Conservation (phyloP, 2,797 vertebrate species). For the Neoniphon sammara region DNA sequence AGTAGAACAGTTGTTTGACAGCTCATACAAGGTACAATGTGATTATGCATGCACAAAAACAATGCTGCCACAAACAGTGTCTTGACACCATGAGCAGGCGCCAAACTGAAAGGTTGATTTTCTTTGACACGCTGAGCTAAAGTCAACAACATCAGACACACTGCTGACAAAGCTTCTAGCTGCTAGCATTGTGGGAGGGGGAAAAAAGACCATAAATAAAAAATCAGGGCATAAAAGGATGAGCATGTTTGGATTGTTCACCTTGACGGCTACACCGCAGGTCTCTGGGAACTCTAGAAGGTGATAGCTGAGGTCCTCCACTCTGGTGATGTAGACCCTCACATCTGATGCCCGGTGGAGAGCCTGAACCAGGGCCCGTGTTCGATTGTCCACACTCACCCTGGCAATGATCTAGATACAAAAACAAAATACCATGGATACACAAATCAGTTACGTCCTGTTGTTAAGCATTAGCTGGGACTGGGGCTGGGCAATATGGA, state of each 20-base stretch:
- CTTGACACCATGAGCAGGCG: neutral
- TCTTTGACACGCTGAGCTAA: neutral
- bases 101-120: neutral
- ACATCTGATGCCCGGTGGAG: constrained; percentile 89
- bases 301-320: constrained; percentile 96
- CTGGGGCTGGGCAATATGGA: too few species aligned
- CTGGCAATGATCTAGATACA: constrained; percentile 92
- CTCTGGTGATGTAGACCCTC: constrained; percentile 91
- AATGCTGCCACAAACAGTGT: constrained; percentile 20
- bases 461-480: neutral
- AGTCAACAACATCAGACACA: neutral
- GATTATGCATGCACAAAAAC: constrained; percentile 17
- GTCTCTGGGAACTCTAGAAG: constrained; percentile 97
- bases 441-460: neutral
- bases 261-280: constrained; percentile 92
- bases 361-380: constrained; percentile 92
- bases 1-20: constrained; percentile 16
- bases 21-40: constrained; percentile 9
- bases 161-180: constrained; percentile 9
- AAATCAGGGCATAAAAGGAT: neutral
- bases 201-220: neutral
- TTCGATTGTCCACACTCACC: constrained; percentile 96
- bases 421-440: constrained; percentile 2
- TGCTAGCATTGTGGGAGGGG: neutral
- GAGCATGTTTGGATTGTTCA: constrained; percentile 57